Base-by-base conservation (phyloP, 2,113 vertebrate genomes). In the Saguinus midas region DNA sequence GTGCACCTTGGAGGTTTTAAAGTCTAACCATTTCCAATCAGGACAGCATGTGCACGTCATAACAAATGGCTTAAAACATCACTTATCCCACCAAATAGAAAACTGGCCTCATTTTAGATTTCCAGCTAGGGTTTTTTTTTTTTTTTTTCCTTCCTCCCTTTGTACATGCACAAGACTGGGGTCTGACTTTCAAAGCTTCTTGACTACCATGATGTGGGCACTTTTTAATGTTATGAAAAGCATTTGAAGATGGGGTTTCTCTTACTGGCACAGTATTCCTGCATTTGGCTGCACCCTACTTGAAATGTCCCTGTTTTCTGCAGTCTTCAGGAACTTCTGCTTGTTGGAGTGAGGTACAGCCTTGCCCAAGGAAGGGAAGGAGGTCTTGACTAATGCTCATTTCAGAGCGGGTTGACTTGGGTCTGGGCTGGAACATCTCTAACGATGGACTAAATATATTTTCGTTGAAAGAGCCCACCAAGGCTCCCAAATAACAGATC, bases 21-120 rank as follows among this genome's bases (percentile, higher is more conserved):
- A 50, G 4, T 66, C 5, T 3, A 70, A 35, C 52, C 52, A 1
- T 90, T 45, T 75, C 25, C 1, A 12, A 1, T 66, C 48, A 70
- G 52, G 58, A 58, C 17, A 27, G 12, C 25, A 6, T 25, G 3
- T 14, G 55, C 1, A 6, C 3, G 0, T 64, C 45, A 12, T 8
- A 43, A 43, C 23, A 29, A 4, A 20, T 16, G 0, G 25, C 76
- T 76, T 55, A 79, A 88, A 85, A 64, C 72, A 43, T 68, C 6
- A 4, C 70, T 78, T 75, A 72, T 58, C 20, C 37, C 35, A 32
- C 14, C 52, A 11, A 32, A 80, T 4, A 17, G 55, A 91, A 73
- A 29, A 25, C 45, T 16, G 9, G 13, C 64, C 27, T 58, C 48
- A 20, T 93, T 61, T 87, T 45, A 68, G 35, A 23, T 35, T 0